Conservation (phyloP, 2,797 vertebrate species). For the Anas flavirostris region DNA sequence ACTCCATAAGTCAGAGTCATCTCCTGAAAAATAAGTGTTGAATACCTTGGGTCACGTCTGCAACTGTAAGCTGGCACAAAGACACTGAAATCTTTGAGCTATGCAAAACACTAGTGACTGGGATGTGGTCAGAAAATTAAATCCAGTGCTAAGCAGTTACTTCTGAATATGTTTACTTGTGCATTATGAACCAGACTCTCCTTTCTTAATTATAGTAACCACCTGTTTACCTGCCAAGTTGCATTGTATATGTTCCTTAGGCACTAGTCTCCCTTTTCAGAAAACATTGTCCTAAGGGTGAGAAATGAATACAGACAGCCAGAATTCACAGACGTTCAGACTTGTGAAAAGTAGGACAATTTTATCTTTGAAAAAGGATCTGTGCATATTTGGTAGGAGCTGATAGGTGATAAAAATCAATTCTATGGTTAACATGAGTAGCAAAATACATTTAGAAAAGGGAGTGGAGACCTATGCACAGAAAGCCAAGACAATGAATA, state of each 20-base stretch:
- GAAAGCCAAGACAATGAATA: neutral
- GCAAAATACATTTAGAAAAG: neutral
- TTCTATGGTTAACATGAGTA: neutral
- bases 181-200: neutral
- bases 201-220: neutral
- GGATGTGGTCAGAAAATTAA: neutral
- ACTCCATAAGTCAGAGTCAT: neutral
- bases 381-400: neutral
- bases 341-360: neutral
- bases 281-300: slow-evolving; percentile 32
- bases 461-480: neutral
- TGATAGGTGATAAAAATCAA: neutral
- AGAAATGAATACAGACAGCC: neutral
- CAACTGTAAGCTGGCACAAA: neutral
- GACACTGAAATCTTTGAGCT: neutral
- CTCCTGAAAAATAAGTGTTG: neutral
- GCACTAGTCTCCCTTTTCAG: neutral
- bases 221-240: neutral
- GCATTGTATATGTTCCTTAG: neutral
- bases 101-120: accelerated
- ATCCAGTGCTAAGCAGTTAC: neutral
- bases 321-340: slow-evolving; percentile 6
- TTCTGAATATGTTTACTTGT: neutral
- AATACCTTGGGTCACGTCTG: neutral
- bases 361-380: slow-evolving; percentile 9